These are phyloP conservation scores for Odocoileus hemionus DNA, from an alignment of 2,113 vertebrate genomes.

Conservation along the genomic window DNA sequence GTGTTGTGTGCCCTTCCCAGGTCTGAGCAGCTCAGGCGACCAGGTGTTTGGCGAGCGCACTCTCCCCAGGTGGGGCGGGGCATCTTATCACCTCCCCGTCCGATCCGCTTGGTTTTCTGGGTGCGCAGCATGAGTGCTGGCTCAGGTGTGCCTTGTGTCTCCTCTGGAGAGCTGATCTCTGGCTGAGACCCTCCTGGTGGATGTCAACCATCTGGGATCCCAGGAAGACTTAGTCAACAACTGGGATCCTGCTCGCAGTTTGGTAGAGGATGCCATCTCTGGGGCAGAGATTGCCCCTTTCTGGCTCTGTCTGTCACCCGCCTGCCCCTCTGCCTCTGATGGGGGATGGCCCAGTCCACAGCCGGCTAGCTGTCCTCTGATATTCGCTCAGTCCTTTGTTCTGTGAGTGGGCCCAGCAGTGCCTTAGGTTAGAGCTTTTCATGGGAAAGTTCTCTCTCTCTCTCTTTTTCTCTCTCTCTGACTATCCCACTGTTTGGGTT, in stretches of 20 bases:
- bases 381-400: background rate
- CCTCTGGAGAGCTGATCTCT: background rate
- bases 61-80: background rate
- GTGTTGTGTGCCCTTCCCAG: background rate
- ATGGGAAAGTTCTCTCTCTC: background rate
- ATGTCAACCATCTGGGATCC: background rate
- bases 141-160: background rate
- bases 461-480: background rate
- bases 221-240: background rate
- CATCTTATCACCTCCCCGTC: background rate
- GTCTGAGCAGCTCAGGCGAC: background rate
- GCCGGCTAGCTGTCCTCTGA: background rate
- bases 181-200: background rate
- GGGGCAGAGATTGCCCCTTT: background rate
- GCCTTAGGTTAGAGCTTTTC: background rate
- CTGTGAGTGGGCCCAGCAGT: background rate
- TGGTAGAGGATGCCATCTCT: background rate
- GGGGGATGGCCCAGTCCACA: background rate
- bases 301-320: background rate
- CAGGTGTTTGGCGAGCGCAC: background rate
- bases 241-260: background rate
- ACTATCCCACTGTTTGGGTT: background rate
- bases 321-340: background rate
- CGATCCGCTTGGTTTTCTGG: background rate
- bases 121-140: accelerated